Evolutionary conservation across 2,797 vertebrate genomes (phyloP).

Genomic region (Chelonia mydas): DNA sequence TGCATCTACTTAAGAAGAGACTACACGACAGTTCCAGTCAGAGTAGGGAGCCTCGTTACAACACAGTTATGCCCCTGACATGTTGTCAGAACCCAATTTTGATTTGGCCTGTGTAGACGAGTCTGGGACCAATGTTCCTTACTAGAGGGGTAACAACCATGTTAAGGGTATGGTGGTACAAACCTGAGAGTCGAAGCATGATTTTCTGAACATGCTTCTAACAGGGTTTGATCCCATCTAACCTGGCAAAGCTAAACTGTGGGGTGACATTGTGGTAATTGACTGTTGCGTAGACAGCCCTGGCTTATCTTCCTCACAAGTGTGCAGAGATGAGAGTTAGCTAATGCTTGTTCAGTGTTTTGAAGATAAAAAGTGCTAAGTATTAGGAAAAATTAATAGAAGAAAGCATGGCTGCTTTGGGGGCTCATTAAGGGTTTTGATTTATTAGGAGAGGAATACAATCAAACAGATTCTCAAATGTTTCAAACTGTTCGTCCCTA

Average conservation of each 20-base stretch:
- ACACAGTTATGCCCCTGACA: neutral
- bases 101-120: neutral
- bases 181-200: neutral
- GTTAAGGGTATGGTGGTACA: neutral
- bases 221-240: neutral
- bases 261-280: neutral
- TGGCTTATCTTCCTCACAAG: neutral
- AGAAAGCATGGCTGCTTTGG: neutral
- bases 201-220: neutral
- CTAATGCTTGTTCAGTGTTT: neutral
- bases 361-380: constrained; percentile 19
- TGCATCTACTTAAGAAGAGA: neutral
- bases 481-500: neutral
- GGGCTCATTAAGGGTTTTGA: neutral
- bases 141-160: neutral
- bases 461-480: neutral
- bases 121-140: neutral
- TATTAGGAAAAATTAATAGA: neutral
- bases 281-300: neutral
- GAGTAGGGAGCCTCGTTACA: neutral
- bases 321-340: neutral
- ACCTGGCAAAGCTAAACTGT: neutral
- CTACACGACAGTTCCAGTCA: neutral
- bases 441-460: neutral
- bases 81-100: neutral